These are phyloP conservation scores for Malurus melanocephalus DNA, from an alignment of 2,113 vertebrate species.

Conservation along the genomic window DNA sequence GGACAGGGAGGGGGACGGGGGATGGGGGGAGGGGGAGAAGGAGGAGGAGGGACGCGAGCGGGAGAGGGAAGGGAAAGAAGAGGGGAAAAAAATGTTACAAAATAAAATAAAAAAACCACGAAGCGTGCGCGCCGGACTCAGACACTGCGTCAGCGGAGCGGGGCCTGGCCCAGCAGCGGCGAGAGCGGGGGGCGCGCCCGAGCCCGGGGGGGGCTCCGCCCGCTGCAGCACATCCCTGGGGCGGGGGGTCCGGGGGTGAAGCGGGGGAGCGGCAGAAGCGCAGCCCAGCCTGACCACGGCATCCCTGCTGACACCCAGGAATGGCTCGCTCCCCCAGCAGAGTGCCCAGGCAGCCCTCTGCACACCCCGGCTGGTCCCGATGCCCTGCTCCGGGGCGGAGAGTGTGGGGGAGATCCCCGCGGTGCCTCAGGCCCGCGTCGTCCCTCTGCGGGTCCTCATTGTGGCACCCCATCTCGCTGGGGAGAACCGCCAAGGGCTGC, in stretches of 20 bases:
- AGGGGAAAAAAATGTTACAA: neutral
- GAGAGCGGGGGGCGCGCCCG: neutral
- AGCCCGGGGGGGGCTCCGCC: neutral
- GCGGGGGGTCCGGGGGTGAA: neutral
- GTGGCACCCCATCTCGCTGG: neutral
- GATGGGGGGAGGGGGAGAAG: neutral
- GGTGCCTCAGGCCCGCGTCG: neutral
- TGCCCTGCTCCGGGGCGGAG: no score
- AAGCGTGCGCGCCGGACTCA: slow-evolving; percentile 53
- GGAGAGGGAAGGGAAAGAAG: neutral
- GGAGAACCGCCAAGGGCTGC: neutral
- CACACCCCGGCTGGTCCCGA: no score
- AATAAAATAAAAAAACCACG: neutral
- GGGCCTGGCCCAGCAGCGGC: neutral
- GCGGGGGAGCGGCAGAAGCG: neutral
- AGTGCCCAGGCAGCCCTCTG: neutral
- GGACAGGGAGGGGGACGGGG: no score
- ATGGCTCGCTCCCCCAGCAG: neutral
- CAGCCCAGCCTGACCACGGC: no score
- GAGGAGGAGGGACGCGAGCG: neutral
- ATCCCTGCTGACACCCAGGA: neutral
- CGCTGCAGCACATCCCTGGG: no score
- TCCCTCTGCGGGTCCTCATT: neutral
- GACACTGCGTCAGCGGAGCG: slow-evolving; percentile 64
- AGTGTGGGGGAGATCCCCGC: neutral